Conservation (phyloP, 2,888 invertebrate genomes). For the Caradrina clavipalpis region DNA sequence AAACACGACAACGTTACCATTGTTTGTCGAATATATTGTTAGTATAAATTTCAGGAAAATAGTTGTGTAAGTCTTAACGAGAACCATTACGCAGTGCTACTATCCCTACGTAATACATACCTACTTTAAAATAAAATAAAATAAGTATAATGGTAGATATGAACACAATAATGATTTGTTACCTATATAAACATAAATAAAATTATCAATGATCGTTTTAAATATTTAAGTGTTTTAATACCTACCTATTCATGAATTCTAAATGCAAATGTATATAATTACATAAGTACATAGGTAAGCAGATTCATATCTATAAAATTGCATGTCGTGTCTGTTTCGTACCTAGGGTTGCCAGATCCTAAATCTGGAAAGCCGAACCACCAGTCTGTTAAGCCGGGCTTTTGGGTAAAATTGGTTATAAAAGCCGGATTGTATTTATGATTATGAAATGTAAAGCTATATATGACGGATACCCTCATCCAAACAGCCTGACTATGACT, state of each 20-base stretch:
- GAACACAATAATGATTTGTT: constrained; percentile 37
- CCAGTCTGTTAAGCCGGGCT: too few species aligned
- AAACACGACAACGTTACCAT: constrained; percentile 39
- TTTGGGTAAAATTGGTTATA: too few species aligned
- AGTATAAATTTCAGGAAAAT: constrained; percentile 17
- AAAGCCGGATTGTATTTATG: too few species aligned
- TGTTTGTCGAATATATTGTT: constrained; percentile 40
- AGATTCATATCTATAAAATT: too few species aligned
- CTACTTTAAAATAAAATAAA: constrained; percentile 51
- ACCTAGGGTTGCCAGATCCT: too few species aligned
- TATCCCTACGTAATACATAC: constrained; percentile 26
- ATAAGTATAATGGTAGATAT: constrained; percentile 11
- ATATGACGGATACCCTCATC: too few species aligned
- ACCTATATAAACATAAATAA: constrained; percentile 33
- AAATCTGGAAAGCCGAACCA: too few species aligned
- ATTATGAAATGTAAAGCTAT: too few species aligned
- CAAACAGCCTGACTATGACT: too few species aligned
- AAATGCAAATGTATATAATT: not conserved
- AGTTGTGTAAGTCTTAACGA: not conserved
- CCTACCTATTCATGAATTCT: not conserved
- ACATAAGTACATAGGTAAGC: too few species aligned
- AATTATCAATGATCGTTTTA: constrained; percentile 40
- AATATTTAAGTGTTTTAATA: constrained; percentile 18
- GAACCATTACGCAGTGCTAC: constrained; percentile 7
- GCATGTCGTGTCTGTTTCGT: too few species aligned